phyloP scores from a whole-genome alignment of 2,113 vertebrate genomes.

The Pithys albifrons region DNA sequence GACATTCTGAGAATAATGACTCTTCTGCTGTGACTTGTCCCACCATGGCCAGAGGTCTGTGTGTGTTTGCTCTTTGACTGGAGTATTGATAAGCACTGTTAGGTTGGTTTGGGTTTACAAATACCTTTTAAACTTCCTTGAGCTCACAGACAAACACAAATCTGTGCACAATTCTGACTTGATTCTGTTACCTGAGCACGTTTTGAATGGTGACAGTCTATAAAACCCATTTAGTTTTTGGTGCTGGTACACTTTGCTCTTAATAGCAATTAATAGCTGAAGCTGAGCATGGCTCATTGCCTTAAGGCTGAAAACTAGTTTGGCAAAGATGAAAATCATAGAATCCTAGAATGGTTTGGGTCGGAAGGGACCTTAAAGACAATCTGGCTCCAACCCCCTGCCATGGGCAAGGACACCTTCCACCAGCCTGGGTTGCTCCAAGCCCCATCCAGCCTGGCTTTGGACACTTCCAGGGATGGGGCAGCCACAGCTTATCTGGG shows the following conservation, averaged over 20 bases:
- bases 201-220: background rate
- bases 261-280: background rate
- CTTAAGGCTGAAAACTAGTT: background rate
- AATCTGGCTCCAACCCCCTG: accelerated
- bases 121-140: background rate
- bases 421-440: background rate
- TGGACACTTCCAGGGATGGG: background rate
- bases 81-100: background rate
- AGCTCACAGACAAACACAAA: background rate
- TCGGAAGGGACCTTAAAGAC: background rate
- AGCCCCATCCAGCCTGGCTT: background rate
- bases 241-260: background rate
- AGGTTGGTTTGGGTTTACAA: background rate
- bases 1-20: background rate
- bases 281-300: background rate
- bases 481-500: background rate
- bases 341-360: background rate
- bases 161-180: background rate
- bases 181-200: background rate
- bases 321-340: background rate
- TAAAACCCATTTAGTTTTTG: background rate
- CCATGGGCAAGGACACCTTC: background rate
- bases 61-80: background rate
- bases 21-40: background rate
- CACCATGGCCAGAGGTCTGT: background rate